Evolutionary conservation across 53 echinoderm and acorn worm species (phyloP).

Genomic region (Zoroaster sp.): DNA sequence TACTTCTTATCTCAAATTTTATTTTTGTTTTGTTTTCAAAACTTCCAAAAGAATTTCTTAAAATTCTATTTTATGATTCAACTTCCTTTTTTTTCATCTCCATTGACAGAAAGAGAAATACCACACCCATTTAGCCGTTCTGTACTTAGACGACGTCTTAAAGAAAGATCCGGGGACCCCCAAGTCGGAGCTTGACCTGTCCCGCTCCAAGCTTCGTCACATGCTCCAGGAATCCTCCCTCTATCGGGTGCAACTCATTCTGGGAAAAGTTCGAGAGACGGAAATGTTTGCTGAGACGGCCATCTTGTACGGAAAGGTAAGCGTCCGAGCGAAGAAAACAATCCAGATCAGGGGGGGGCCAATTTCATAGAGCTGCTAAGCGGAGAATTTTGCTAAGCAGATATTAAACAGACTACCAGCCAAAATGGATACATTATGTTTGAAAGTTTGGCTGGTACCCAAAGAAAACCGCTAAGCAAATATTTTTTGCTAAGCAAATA

Average conservation of each 20-base stretch:
- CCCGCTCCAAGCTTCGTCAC: slow-evolving; percentile 93
- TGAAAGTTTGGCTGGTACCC: no score
- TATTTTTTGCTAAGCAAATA: no score
- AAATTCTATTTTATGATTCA: not conserved
- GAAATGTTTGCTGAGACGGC: slow-evolving; percentile 99
- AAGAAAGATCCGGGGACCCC: slow-evolving; percentile 52
- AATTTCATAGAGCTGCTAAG: not conserved
- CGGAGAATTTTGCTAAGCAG: not conserved
- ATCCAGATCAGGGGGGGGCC: not conserved
- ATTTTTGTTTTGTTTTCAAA: not conserved
- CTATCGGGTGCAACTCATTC: slow-evolving; percentile 91
- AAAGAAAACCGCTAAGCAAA: no score
- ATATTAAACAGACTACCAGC: no score
- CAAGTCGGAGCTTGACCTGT: slow-evolving; percentile 71
- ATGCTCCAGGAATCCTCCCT: slow-evolving; percentile 79
- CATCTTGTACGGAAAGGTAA: slow-evolving; percentile 97
- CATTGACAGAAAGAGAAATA: slow-evolving; percentile 92
- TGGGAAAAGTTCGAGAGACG: slow-evolving; percentile 95
- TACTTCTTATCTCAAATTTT: not conserved
- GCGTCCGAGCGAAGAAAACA: not conserved
- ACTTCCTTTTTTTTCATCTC: not conserved
- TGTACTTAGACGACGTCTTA: slow-evolving; percentile 88
- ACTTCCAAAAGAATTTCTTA: no score
- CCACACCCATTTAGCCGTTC: slow-evolving; percentile 95
- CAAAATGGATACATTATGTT: no score